Conservation (phyloP, 2,113 vertebrate species). For the Martes martes region DNA sequence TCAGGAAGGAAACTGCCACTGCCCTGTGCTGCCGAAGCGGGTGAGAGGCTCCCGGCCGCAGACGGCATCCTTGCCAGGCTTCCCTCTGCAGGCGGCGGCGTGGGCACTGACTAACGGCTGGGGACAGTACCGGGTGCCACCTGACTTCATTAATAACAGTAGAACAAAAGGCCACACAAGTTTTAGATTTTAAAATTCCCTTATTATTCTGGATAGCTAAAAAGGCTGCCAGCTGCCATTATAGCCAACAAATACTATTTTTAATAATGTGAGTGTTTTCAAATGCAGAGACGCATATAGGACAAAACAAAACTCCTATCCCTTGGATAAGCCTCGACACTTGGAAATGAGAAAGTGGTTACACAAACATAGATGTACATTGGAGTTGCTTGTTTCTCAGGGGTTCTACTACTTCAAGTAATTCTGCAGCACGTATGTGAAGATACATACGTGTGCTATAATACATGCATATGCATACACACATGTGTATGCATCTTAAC, state of each 20-base stretch:
- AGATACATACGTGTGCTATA: too few relatives aligned
- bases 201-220: background rate
- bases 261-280: constrained; percentile 20
- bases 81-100: background rate
- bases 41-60: too few relatives aligned
- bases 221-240: background rate
- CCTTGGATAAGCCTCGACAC: background rate
- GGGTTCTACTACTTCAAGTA: background rate
- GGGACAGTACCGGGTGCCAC: background rate
- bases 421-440: background rate
- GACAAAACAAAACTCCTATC: background rate
- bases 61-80: background rate
- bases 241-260: background rate
- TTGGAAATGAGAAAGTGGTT: constrained; percentile 16
- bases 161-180: background rate
- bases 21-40: too few relatives aligned
- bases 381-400: background rate
- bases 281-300: background rate
- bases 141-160: background rate
- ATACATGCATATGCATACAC: background rate
- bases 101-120: background rate
- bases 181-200: background rate
- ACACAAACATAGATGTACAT: background rate
- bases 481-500: background rate
- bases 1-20: background rate